Evolutionary conservation across 2,888 invertebrate species (phyloP), one percentile per base, ranked within the genome.

Genomic region (Aelia acuminata): DNA sequence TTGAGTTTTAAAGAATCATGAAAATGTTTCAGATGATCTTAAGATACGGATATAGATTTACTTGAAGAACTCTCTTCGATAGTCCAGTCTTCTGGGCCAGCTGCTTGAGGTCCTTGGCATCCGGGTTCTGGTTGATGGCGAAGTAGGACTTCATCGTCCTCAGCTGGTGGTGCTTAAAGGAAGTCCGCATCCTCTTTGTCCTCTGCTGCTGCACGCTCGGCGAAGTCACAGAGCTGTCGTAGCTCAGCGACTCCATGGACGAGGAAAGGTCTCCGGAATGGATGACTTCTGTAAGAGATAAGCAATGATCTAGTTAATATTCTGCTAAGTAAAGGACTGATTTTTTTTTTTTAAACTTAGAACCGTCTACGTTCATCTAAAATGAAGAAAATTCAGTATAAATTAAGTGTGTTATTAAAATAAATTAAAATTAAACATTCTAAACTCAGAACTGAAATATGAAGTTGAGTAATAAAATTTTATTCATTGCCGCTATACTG

Each of bases 101-200:
- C 93, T 98, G 97, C 93, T 98, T 98, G 91, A 98, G 94, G 93
- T 98, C 98, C 93, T 98, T 98, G 90, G 98, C 98, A 92, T 98
- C 98, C 0, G 98, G 98, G 93, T 98, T 98, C 94, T 98, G 98
- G 93, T 98, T 98, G 93, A 98, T 96, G 90, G 97, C 96, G 93
- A 98, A 98, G 94, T 98, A 98, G 90, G 97, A 96, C 93, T 98
- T 98, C 98, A 98, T 98, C 91, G 97, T 97, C 90, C 97, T 94
- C 87, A 98, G 94, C 93, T 98, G 98, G 92, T 98, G 97, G 92
- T 98, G 98, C 93, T 98, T 98, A 94, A 98, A 98, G 92, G 97
- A 97, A 90, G 98, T 49, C 20, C 99, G 94, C 97, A 99, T 99
- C 89, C 99, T 95, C 93, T 99, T 99, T 89, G 97, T 97, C 89